Evolutionary conservation across 2,113 vertebrate genomes (phyloP).

Genomic region (Amazona vittata): DNA sequence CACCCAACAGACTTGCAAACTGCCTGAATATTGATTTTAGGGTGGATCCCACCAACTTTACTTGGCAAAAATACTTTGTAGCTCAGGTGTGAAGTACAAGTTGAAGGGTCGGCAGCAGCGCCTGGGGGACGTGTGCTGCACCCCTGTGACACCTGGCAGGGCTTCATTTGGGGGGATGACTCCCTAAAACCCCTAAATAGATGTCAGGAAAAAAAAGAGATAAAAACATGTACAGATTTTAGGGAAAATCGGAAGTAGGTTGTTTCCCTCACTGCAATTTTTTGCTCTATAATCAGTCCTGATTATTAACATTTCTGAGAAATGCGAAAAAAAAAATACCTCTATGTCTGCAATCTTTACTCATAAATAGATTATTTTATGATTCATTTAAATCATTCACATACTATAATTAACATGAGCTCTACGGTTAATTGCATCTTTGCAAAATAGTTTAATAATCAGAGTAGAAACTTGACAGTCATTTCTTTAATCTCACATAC

Average conservation of each 20-base stretch:
- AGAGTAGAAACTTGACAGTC: neutral
- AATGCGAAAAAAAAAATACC: neutral
- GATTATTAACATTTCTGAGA: neutral
- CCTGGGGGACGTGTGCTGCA: neutral
- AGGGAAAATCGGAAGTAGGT: neutral
- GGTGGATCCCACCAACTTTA: neutral
- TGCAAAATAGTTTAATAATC: neutral
- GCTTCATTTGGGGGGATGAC: neutral
- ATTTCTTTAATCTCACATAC: neutral
- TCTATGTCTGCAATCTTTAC: neutral
- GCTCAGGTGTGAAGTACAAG: neutral
- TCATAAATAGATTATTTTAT: neutral
- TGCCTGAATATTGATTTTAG: neutral
- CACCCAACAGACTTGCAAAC: fast-evolving
- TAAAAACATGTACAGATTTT: neutral
- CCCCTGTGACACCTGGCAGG: fast-evolving
- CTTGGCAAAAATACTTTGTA: fast-evolving
- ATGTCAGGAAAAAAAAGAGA: fast-evolving
- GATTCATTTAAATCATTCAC: neutral
- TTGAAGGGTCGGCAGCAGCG: neutral
- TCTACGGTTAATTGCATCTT: slow-evolving; percentile 21
- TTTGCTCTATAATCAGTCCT: neutral
- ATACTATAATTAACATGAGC: slow-evolving; percentile 11
- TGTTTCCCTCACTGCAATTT: neutral
- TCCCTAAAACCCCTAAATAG: neutral